A percentile compares a stretch with the other conserved stretches of the same genome.
Conservation (phyloP, 1,140 invertebrate species). For the Panulirus ornatus region DNA sequence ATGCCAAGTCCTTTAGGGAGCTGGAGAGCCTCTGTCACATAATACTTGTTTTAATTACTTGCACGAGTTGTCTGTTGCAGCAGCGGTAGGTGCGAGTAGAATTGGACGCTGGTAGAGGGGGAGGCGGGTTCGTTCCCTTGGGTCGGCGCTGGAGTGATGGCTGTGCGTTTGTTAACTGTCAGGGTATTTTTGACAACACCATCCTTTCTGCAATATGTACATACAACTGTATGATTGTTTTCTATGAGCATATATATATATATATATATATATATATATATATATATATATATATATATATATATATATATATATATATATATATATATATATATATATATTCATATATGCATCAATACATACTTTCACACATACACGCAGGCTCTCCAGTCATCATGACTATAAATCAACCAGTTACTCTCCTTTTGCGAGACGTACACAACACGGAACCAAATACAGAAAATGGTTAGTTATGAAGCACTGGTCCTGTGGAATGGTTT, state of each 20-base stretch:
- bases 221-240: no score
- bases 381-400: neutral
- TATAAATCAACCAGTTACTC: slow-evolving; percentile 50
- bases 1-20: slow-evolving; percentile 55
- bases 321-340: neutral
- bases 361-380: neutral
- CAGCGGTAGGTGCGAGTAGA: neutral
- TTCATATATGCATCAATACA: neutral
- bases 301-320: neutral
- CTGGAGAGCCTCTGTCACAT: slow-evolving; percentile 22
- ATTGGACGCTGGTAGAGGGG: no score
- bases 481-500: slow-evolving; percentile 48
- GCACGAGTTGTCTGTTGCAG: slow-evolving; percentile 11
- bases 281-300: slow-evolving; percentile 25
- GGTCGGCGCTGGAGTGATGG: no score
- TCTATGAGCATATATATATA: slow-evolving; percentile 24
- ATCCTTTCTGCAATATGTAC: no score
- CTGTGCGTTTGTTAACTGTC: no score
- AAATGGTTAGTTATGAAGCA: slow-evolving; percentile 38
- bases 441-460: slow-evolving; percentile 51
- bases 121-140: no score
- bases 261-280: slow-evolving; percentile 43
- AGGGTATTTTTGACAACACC: no score
- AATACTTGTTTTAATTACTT: slow-evolving; percentile 38
- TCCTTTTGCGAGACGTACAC: slow-evolving; percentile 36